phyloP scores from a whole-genome alignment of 2,888 invertebrate genomes.

The Eudemis profundana region DNA sequence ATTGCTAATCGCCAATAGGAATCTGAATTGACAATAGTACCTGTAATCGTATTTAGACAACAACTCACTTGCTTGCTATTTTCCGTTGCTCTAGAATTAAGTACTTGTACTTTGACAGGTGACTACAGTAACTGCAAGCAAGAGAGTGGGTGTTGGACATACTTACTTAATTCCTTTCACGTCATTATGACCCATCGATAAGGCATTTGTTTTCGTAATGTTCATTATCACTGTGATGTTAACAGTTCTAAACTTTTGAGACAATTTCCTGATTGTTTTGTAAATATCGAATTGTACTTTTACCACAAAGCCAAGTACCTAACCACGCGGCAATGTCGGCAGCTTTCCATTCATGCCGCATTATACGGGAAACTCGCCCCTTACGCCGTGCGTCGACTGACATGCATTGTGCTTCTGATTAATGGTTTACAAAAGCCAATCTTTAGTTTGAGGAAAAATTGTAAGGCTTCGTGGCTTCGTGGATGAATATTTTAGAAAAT shows the following conservation, averaged over 20 bases:
- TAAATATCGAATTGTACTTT: conserved; percentile 12
- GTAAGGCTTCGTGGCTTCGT: conserved; percentile 37
- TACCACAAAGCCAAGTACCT: conserved; percentile 50
- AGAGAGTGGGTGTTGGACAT: too few species aligned
- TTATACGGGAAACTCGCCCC: conserved; percentile 76
- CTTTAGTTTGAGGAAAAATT: conserved; percentile 71
- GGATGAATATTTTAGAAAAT: conserved; percentile 39
- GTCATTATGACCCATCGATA: too few species aligned
- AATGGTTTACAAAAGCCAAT: conserved; percentile 77
- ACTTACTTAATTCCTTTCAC: too few species aligned
- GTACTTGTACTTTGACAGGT: too few species aligned
- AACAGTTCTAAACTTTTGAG: too few species aligned
- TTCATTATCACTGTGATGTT: too few species aligned
- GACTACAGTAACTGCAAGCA: too few species aligned
- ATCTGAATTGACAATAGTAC: not conserved
- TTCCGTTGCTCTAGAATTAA: too few species aligned
- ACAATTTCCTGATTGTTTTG: not conserved
- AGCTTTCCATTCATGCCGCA: conserved; percentile 77
- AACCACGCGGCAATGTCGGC: conserved; percentile 52
- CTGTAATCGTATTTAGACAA: not conserved
- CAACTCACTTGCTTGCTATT: too few species aligned
- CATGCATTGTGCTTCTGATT: conserved; percentile 81
- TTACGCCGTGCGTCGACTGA: conserved; percentile 75
- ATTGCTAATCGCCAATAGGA: not conserved
- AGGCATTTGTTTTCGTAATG: too few species aligned